Conservation (phyloP, 2,113 vertebrate genomes). For the Kobus ellipsiprymnus region DNA sequence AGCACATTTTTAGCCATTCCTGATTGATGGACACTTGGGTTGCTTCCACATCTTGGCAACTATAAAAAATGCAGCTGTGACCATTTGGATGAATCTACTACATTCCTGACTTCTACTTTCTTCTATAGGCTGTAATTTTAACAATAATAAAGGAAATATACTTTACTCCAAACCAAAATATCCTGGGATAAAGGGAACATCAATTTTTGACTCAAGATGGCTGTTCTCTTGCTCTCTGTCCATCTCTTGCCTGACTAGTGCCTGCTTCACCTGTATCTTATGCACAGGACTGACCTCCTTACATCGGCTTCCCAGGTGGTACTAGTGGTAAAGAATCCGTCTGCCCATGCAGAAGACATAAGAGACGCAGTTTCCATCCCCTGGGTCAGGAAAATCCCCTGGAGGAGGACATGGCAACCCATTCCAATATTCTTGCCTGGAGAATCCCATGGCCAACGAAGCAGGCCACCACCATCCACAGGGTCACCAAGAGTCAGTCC, state of each 20-base stretch:
- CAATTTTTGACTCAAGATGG: neutral
- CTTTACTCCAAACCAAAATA: constrained; percentile 8
- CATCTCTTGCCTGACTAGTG: neutral
- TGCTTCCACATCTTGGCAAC: neutral
- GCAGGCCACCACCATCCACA: neutral
- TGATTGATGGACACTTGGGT: neutral
- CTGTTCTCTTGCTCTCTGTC: neutral
- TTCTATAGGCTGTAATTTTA: neutral
- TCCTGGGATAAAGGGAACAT: neutral
- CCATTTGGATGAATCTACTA: neutral
- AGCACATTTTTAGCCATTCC: neutral
- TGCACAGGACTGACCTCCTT: neutral
- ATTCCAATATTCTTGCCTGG: neutral
- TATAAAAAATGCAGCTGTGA: neutral
- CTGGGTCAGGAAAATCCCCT: neutral
- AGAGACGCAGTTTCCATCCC: neutral
- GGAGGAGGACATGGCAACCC: neutral
- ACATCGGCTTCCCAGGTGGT: neutral
- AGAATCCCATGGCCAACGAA: neutral
- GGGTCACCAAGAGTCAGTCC: neutral
- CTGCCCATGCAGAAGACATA: neutral
- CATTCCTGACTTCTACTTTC: neutral
- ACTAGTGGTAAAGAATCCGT: neutral
- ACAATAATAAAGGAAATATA: neutral
- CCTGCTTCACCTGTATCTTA: neutral